Evolutionary conservation across 2,888 invertebrate species (phyloP), one percentile per base, ranked within the genome.

Genomic region (Allacma fusca): DNA sequence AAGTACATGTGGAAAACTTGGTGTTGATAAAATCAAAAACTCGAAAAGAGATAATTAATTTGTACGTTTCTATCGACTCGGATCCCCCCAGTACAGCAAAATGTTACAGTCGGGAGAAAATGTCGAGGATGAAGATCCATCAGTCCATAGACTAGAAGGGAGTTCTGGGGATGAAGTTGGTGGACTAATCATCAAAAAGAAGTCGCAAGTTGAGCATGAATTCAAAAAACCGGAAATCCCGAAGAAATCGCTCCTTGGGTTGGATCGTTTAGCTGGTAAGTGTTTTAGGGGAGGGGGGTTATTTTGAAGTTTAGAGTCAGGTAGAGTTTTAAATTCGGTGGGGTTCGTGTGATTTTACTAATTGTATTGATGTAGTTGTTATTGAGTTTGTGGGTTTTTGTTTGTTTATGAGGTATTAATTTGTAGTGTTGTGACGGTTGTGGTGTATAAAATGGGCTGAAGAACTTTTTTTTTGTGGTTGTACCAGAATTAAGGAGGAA

Each of bases 231-330:
- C 94, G 85, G 94, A 94, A 87, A 90, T 93, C 73, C 94, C 93
- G 0, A 85, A 85, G 80, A 89, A 91, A 57, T 96, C 96, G 0
- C 87, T 93, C 12, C 87, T 96, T 7, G 96, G 96, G 0, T 88
- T 96, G 71, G 96, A 96, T 86, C 93, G 92, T 86, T 87, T 96
- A 80, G 96, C 96, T 23, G 93, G 87, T 86, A 84, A 80, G 79
- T n/a, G n/a, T n/a, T n/a, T n/a, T n/a, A n/a, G n/a, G n/a, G n/a
- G n/a, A n/a, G n/a, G n/a, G n/a, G n/a, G n/a, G n/a, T n/a, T n/a
- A n/a, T n/a, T n/a, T n/a, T n/a, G n/a, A n/a, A n/a, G n/a, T n/a
- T n/a, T n/a, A n/a, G n/a, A n/a, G n/a, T n/a, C n/a, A n/a, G n/a
- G n/a, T n/a, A n/a, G n/a, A n/a, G n/a, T n/a, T n/a, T n/a, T n/a